Evolutionary conservation across 2,888 invertebrate genomes (phyloP).

Genomic region (Dicranocentrus wangi): DNA sequence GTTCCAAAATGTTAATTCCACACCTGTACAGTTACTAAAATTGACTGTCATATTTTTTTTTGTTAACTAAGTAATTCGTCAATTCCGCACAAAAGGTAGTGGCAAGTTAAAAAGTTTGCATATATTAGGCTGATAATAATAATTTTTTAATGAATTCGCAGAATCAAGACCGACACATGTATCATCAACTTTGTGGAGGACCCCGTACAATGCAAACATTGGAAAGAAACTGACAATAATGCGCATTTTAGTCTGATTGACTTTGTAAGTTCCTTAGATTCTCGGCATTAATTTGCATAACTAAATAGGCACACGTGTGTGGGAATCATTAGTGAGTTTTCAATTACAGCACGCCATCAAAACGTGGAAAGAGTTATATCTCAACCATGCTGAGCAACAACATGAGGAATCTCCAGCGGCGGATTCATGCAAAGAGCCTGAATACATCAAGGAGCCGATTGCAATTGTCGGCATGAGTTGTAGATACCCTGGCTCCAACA

Average conservation of each 20-base stretch:
- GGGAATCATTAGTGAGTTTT: too few species aligned
- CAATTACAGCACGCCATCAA: slow-evolving; percentile 32
- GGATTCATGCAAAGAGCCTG: too few species aligned
- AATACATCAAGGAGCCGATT: slow-evolving; percentile 43
- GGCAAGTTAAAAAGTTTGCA: too few species aligned
- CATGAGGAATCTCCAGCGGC: too few species aligned
- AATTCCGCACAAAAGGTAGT: too few species aligned
- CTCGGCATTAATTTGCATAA: not conserved
- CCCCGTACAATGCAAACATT: slow-evolving; percentile 4
- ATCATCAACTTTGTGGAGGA: slow-evolving; percentile 48
- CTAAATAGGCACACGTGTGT: not conserved
- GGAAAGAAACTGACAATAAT: not conserved
- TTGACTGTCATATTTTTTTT: too few species aligned
- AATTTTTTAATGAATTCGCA: too few species aligned
- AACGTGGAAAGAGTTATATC: slow-evolving; percentile 34
- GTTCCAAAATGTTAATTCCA: too few species aligned
- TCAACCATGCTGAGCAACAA: slow-evolving; percentile 5
- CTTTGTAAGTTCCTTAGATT: slow-evolving; percentile 15
- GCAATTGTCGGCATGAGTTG: slow-evolving; percentile 57
- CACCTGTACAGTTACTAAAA: too few species aligned
- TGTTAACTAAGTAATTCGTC: too few species aligned
- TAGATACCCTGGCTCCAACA: slow-evolving; percentile 44
- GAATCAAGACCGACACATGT: slow-evolving; percentile 12
- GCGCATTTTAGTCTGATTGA: slow-evolving; percentile 30
- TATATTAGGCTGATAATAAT: too few species aligned